A percentile compares a stretch with the other conserved stretches of the same genome.
Conservation (phyloP, 1,140 invertebrate genomes). For the Rhizoglyphus robini region DNA sequence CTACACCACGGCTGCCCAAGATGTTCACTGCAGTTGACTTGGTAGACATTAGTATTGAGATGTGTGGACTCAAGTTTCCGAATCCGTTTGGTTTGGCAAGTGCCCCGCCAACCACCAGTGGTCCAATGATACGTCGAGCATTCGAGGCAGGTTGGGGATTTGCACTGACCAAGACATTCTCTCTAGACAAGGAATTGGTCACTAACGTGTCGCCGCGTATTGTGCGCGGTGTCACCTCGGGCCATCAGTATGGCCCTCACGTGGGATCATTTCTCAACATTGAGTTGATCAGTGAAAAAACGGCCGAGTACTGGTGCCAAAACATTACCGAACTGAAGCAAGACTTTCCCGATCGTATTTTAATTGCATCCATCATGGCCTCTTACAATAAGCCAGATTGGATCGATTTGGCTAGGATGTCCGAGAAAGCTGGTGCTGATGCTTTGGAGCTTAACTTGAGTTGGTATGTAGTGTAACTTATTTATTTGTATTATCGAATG, state of each 20-base stretch:
- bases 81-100: conserved; percentile 96
- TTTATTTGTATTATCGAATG: not conserved
- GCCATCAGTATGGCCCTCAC: conserved; percentile 79
- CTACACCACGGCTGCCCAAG: conserved; percentile 49
- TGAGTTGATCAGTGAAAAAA: conserved; percentile 95
- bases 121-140: conserved; percentile 82
- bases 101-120: conserved; percentile 83
- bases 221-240: conserved; percentile 76
- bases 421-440: conserved; percentile 72
- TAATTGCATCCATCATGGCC: conserved; percentile 97
- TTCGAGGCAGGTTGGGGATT: conserved; percentile 96
- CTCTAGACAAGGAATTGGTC: conserved; percentile 85
- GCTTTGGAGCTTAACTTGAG: conserved; percentile 87
- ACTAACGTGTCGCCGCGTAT: conserved; percentile 96
- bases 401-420: conserved; percentile 58
- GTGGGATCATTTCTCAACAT: conserved; percentile 94
- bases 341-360: conserved; percentile 79
- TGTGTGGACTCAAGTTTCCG: conserved; percentile 83
- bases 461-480: no score
- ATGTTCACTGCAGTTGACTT: conserved; percentile 85
- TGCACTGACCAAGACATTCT: conserved; percentile 89
- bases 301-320: conserved; percentile 75
- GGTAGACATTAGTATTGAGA: conserved; percentile 77
- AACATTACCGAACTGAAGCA: conserved; percentile 75
- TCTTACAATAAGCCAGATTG: conserved; percentile 74